phyloP scores from a whole-genome alignment of 1,140 invertebrate genomes.

The Cardiocondyla obscurior region DNA sequence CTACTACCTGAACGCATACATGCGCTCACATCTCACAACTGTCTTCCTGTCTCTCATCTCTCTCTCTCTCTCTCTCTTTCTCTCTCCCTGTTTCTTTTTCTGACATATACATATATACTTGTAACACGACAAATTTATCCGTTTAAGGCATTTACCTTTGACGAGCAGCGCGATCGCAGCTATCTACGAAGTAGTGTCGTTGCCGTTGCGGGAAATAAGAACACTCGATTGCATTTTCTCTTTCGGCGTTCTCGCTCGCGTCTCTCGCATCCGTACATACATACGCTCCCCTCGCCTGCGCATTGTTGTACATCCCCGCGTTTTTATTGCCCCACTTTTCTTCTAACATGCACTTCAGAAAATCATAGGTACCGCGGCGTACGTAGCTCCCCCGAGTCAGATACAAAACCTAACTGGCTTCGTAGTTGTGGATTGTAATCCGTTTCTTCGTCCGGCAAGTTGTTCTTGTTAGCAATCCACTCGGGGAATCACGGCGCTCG shows the following conservation, averaged over 20 bases:
- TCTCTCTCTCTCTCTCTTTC: not conserved
- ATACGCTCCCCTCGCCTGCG: not conserved
- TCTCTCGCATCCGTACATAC: not conserved
- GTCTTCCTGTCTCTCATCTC: too few species aligned
- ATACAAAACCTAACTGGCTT: slow-evolving; percentile 28
- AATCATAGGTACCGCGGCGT: slow-evolving; percentile 23
- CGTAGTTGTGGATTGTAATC: slow-evolving; percentile 35
- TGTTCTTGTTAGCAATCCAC: slow-evolving; percentile 48
- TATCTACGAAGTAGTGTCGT: slow-evolving; percentile 30
- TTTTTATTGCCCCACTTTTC: slow-evolving; percentile 48
- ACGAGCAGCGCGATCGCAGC: slow-evolving; percentile 6
- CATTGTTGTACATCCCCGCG: not conserved
- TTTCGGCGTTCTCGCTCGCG: slow-evolving; percentile 1
- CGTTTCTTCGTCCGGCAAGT: slow-evolving; percentile 19
- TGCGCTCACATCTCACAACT: not conserved
- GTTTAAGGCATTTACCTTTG: slow-evolving; percentile 36
- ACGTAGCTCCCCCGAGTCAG: slow-evolving; percentile 7
- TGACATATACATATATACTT: not conserved
- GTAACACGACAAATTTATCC: slow-evolving; percentile 37
- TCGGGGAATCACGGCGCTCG: slow-evolving; percentile 26
- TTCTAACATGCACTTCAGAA: slow-evolving; percentile 51
- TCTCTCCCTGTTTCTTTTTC: not conserved
- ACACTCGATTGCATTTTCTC: slow-evolving; percentile 5
- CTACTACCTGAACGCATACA: slow-evolving; percentile 9
- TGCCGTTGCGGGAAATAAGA: not conserved